Evolutionary conservation across 2,888 invertebrate species (phyloP).

Genomic region (Pterostichus madidus): DNA sequence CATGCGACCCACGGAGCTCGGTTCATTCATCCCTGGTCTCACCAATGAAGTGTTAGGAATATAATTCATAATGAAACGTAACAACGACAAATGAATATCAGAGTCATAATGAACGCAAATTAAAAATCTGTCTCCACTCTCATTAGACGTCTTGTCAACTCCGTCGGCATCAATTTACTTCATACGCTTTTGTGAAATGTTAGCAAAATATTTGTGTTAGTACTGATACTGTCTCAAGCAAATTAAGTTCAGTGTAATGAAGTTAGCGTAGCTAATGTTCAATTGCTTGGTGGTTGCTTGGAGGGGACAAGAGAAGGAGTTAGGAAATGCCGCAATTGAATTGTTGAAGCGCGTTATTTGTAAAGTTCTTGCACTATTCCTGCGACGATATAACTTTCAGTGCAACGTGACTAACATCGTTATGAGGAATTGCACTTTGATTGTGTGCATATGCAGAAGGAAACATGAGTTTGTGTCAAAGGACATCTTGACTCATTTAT

Average conservation of each 20-base stretch:
- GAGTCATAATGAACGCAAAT: background rate
- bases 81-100: background rate
- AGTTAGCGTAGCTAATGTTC: constrained; percentile 18
- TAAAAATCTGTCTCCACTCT: background rate
- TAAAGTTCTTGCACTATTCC: constrained; percentile 48
- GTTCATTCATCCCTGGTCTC: too few species aligned
- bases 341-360: constrained; percentile 46
- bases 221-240: background rate
- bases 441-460: constrained; percentile 2
- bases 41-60: too few species aligned
- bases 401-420: constrained; percentile 38
- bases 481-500: constrained; percentile 8
- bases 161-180: background rate
- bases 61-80: background rate
- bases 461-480: background rate
- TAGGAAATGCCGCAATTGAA: constrained; percentile 40
- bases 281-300: background rate
- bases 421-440: constrained; percentile 45
- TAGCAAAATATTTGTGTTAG: constrained; percentile 38
- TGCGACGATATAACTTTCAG: constrained; percentile 35
- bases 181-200: background rate
- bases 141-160: background rate
- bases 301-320: background rate
- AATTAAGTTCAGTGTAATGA: constrained; percentile 24
- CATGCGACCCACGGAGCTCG: too few species aligned